These are phyloP conservation scores for Stomorhina lunata DNA, from an alignment of 2,888 invertebrate genomes.

Conservation along the genomic window DNA sequence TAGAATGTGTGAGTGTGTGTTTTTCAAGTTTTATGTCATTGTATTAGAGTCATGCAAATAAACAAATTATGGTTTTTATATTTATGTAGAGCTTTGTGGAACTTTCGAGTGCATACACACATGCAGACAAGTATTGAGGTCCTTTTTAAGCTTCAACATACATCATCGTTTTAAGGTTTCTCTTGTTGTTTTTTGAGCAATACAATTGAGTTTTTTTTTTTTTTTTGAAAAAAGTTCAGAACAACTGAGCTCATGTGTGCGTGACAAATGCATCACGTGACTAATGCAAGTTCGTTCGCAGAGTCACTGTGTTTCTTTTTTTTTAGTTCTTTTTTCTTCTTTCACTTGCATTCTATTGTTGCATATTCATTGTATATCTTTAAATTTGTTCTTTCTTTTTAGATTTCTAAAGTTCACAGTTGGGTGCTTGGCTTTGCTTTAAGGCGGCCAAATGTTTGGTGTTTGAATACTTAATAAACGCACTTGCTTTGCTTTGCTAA, in stretches of 20 bases:
- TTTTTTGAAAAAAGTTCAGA: slow-evolving; percentile 19
- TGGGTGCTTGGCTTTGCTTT: slow-evolving; percentile 14
- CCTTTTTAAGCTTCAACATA: background rate
- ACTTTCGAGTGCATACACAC: background rate
- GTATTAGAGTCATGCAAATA: slow-evolving; percentile 53
- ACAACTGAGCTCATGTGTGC: slow-evolving; percentile 53
- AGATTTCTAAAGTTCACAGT: slow-evolving; percentile 18
- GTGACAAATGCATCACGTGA: slow-evolving; percentile 62
- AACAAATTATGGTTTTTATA: slow-evolving; percentile 43
- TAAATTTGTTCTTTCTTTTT: background rate
- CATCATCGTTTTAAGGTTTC: slow-evolving; percentile 8
- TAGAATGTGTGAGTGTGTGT: background rate
- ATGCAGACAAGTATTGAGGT: background rate
- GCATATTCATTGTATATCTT: too few species aligned
- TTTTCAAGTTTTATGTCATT: slow-evolving; percentile 32
- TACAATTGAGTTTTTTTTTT: slow-evolving; percentile 13
- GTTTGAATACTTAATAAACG: slow-evolving; percentile 27
- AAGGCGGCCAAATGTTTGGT: background rate
- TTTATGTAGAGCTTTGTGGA: background rate
- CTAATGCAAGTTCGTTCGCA: slow-evolving; percentile 46
- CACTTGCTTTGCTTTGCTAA: background rate
- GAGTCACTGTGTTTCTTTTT: slow-evolving; percentile 1
- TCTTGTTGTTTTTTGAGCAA: background rate
- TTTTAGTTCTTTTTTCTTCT: too few species aligned
- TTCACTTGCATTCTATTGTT: slow-evolving; percentile 41